Evolutionary conservation across 2,797 vertebrate genomes (phyloP), one percentile per base, ranked within the genome.

Genomic region (Aeoliscus strigatus): DNA sequence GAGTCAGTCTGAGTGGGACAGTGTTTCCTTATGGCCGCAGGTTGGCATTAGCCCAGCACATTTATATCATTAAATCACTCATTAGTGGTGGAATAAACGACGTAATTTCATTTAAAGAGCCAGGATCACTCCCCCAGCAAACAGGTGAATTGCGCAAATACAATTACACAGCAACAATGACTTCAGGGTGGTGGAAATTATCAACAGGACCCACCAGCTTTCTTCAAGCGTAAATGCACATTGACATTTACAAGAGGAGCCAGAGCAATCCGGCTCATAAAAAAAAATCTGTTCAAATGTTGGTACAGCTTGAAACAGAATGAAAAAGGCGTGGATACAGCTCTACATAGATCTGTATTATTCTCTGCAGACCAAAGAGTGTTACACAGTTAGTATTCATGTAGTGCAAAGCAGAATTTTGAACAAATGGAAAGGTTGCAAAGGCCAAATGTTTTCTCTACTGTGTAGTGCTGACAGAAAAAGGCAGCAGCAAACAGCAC

Each of bases 21-120:
- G 69, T 53, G 56, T 81, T 85, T 87, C 80, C 81, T 73, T 83
- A 78, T 74, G 71, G 83, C 82, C 44, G 70, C 59, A 61, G 67
- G 70, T 54, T 83, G 81, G 84, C 84, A 81, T 78, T 69, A 80
- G 68, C 82, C 82, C 65, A 82, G 78, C 54, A 58, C 68, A 70
- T 82, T 73, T 75, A 79, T 85, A 86, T 87, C 87, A 88, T 80
- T 80, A 88, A 89, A 85, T 86, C 83, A 83, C 84, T 90, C 87
- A 88, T 90, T 88, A 91, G 87, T 60, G 45, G 64, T 25, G 21
- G 55, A 82, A 87, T 90, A 89, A 90, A 90, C 66, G 75, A 80
- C 76, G 86, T 90, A 85, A 92, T 90, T 89, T 81, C 80, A 92
- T 86, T 82, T 86, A 63, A 85, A 77, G 80, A 85, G 79, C 70